phyloP scores from a whole-genome alignment of 1,140 invertebrate species.

The Dreissena polymorpha region DNA sequence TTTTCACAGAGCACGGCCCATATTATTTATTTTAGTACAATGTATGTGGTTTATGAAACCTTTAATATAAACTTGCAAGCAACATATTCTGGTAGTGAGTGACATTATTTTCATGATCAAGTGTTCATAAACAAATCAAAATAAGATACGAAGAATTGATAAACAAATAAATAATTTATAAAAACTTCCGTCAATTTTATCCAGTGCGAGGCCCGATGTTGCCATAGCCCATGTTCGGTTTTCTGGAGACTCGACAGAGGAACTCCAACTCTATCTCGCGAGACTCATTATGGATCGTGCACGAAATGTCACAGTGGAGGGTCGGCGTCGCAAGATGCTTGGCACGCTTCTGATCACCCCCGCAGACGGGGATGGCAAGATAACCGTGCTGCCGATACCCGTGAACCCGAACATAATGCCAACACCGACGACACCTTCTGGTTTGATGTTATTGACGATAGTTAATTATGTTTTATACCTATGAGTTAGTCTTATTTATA shows the following conservation, averaged over 20 bases:
- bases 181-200: neutral
- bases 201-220: conserved; percentile 39
- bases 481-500: too few species aligned
- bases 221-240: conserved; percentile 41
- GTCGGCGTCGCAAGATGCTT: conserved; percentile 30
- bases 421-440: conserved; percentile 3
- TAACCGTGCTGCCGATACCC: conserved; percentile 35
- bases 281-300: conserved; percentile 42
- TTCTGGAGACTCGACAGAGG: conserved; percentile 26
- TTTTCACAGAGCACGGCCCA: too few species aligned
- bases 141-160: too few species aligned
- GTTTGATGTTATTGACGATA: too few species aligned
- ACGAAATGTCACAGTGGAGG: conserved; percentile 27
- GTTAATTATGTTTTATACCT: too few species aligned
- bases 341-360: conserved; percentile 49
- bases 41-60: neutral
- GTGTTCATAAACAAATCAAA: too few species aligned
- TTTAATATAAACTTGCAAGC: too few species aligned
- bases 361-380: conserved; percentile 30
- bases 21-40: neutral
- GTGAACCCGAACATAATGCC: conserved; percentile 40
- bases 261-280: conserved; percentile 14
- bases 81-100: too few species aligned
- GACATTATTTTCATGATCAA: too few species aligned
- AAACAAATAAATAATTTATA: too few species aligned